A percentile compares a stretch with the other conserved stretches of the same genome.
These are phyloP conservation scores for Dicycla oo DNA, from an alignment of 2,888 invertebrate species.

Conservation along the genomic window DNA sequence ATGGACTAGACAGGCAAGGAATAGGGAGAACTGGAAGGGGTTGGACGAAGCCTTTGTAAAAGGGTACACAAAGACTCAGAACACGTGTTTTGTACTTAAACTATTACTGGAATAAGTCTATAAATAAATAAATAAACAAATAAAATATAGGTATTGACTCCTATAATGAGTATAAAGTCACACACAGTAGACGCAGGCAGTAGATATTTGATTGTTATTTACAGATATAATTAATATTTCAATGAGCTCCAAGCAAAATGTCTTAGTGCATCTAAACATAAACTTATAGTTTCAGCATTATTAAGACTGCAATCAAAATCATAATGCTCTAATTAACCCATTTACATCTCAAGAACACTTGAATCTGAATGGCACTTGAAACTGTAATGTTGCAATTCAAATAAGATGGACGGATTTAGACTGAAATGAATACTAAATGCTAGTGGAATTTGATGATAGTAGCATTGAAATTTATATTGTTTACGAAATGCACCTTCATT, in stretches of 20 bases:
- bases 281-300: conserved; percentile 25
- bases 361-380: conserved; percentile 65
- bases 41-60: no score
- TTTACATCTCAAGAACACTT: conserved; percentile 67
- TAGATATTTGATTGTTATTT: no score
- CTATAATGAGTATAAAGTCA: no score
- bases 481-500: neutral
- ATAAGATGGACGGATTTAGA: conserved; percentile 46
- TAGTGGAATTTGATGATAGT: conserved; percentile 11
- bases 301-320: conserved; percentile 53
- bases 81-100: no score
- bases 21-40: no score
- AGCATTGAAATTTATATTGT: neutral
- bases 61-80: no score
- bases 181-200: no score
- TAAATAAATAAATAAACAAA: no score
- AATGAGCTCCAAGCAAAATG: conserved; percentile 1
- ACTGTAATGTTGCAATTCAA: conserved; percentile 62
- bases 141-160: no score
- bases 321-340: conserved; percentile 71
- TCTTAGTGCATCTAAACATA: conserved; percentile 12
- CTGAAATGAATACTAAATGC: conserved; percentile 13
- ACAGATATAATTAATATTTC: neutral
- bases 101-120: no score
- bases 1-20: no score